These are phyloP conservation scores for Pharmacophagus antenor DNA, from an alignment of 2,888 invertebrate genomes.

Conservation along the genomic window DNA sequence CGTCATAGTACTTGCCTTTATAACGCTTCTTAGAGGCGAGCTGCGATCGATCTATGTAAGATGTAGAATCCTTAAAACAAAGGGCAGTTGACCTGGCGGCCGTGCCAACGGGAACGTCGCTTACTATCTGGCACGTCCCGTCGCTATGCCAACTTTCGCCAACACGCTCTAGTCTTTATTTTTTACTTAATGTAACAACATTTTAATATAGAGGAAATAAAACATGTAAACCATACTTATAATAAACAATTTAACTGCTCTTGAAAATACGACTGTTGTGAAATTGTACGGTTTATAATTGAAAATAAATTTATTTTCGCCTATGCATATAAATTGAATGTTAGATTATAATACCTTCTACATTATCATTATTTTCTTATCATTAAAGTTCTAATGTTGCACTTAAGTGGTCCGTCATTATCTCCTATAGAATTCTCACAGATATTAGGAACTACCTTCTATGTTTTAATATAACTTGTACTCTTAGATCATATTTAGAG, in stretches of 20 bases:
- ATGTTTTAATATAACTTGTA: too few species aligned
- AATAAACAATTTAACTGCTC: neutral
- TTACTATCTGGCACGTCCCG: neutral
- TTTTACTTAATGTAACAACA: neutral
- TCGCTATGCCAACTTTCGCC: slow-evolving; percentile 3
- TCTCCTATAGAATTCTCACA: too few species aligned
- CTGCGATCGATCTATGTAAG: slow-evolving; percentile 14
- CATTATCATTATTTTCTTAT: too few species aligned
- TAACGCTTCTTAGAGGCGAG: neutral
- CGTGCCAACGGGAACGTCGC: slow-evolving; percentile 16
- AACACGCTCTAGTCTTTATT: neutral
- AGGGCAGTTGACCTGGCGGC: slow-evolving; percentile 24
- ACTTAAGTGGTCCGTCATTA: too few species aligned
- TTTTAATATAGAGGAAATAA: neutral
- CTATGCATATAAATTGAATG: neutral
- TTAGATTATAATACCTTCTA: too few species aligned
- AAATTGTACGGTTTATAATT: neutral
- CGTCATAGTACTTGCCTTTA: neutral
- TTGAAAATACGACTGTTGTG: neutral
- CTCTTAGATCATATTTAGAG: too few species aligned
- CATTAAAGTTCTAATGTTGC: too few species aligned
- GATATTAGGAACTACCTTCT: too few species aligned
- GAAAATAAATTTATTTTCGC: neutral
- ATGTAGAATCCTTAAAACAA: slow-evolving; percentile 25
- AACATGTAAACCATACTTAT: neutral